phyloP scores from a whole-genome alignment of 2,888 invertebrate genomes.

The Trissoscelio sp. region DNA sequence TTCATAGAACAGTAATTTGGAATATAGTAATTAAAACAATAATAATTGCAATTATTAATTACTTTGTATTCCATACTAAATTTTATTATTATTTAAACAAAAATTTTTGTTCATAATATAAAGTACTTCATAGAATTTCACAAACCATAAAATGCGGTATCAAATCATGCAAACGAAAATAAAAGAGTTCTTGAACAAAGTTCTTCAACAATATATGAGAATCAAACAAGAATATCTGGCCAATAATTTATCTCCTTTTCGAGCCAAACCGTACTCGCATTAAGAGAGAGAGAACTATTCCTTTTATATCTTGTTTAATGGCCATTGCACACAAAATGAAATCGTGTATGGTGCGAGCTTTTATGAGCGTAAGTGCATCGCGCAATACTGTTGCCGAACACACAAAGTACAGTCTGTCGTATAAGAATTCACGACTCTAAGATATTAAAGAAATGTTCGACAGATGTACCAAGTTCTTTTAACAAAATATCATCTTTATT shows the following conservation, averaged over 20 bases:
- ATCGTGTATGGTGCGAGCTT: constrained; percentile 66
- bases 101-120: too few species aligned
- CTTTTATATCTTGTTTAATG: constrained; percentile 69
- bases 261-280: constrained; percentile 60
- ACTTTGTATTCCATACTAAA: too few species aligned
- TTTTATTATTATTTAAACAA: too few species aligned
- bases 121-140: constrained; percentile 37
- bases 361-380: constrained; percentile 65
- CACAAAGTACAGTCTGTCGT: constrained; percentile 43
- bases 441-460: neutral
- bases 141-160: constrained; percentile 33
- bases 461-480: neutral
- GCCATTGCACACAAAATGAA: constrained; percentile 67
- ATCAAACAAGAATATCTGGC: constrained; percentile 60
- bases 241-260: constrained; percentile 69
- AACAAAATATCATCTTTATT: too few species aligned
- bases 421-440: constrained; percentile 22
- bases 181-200: too few species aligned
- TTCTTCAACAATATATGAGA: constrained; percentile 61
- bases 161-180: constrained; percentile 49
- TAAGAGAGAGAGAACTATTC: constrained; percentile 67
- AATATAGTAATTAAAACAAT: too few species aligned
- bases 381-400: constrained; percentile 51
- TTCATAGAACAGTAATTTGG: too few species aligned
- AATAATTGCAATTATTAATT: too few species aligned